Base-by-base conservation (phyloP, 2,113 vertebrate species). In the Atractosteus spatula region DNA sequence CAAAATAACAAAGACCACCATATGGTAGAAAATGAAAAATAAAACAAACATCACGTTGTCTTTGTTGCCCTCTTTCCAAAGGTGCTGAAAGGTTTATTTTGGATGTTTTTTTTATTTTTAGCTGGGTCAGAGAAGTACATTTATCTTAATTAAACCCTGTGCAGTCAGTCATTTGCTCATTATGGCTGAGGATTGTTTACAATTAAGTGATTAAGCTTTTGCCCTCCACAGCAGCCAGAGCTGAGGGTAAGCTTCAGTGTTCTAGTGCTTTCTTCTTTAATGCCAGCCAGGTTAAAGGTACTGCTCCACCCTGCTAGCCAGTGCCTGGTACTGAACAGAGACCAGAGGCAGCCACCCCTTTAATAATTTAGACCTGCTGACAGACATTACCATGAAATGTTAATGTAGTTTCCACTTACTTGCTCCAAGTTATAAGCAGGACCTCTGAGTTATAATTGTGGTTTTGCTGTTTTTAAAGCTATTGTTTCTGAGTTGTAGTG, bases 281-380 rank as follows among this genome's bases (percentile, higher is more conserved):
- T 55, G 62, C 62, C 29, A 54, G 62, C 62, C 29, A 54, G 57
- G 78, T 77, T 78, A 88, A 87, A 89, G 80, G 72, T 77, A 74
- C 66, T 41, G 55, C 51, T 67, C 72, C 51, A 68, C 72, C n/a
- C 78, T 59, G 59, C 10, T 64, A 66, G 67, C 55, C 78, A 45
- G 41, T 70, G 44, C 59, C 17, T 69, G 43, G 56, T 42, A 47
- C 65, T 54, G 71, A 45, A 0, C 13, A 56, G 56, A 68, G 29
- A 45, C 13, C 11, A 8, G 43, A 71, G 43, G 62, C 74, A 44
- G 11, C 12, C 66, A 41, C 43, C 41, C 8, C 74, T 84, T 92
- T 69, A 85, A 90, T 93, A 87, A 92, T 93, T 86, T 68, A 92
- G 85, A 69, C 42, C 8, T 12, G 70, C 80, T 86, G 85, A 86